Evolutionary conservation across 2,113 vertebrate species (phyloP).

Genomic region (Vulpes ferrilata): DNA sequence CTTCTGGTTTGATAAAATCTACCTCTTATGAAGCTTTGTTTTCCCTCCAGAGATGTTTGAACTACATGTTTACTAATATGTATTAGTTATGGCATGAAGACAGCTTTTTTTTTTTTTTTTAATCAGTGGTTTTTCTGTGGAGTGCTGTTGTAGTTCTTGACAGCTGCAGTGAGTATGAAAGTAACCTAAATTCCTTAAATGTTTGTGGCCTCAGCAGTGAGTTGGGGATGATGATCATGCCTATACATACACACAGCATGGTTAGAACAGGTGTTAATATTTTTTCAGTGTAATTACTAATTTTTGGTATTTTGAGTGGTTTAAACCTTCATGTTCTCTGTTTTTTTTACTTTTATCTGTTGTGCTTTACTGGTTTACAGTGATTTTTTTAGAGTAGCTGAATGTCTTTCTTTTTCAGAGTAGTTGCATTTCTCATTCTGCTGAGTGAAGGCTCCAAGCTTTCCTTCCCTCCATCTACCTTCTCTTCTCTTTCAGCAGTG

Average conservation of each 20-base stretch:
- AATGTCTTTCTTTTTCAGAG: conserved; percentile 30
- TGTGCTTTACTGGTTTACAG: not conserved
- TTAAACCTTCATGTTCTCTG: not conserved
- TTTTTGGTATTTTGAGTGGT: conserved; percentile 31
- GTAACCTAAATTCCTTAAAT: not conserved
- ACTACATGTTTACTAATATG: not conserved
- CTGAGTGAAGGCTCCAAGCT: not conserved
- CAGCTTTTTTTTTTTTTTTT: not conserved
- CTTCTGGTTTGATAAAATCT: not conserved
- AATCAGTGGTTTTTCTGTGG: conserved; percentile 21
- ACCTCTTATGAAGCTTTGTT: conserved; percentile 45
- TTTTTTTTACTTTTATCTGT: not conserved
- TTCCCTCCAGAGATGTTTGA: conserved; percentile 23
- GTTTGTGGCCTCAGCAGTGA: not conserved
- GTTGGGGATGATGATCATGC: not conserved
- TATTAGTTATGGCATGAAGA: not conserved
- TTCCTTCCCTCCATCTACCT: not conserved
- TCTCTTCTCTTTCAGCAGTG: not conserved
- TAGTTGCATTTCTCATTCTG: conserved; percentile 20
- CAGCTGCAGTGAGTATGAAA: not conserved
- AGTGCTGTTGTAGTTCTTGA: not conserved
- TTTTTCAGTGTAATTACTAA: not conserved
- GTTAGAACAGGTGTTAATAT: not conserved
- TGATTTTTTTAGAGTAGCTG: not conserved
- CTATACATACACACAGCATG: not conserved